These are phyloP conservation scores for Ptychodera flava DNA, from an alignment of 35 echinoderm and acorn worm genomes.

Conservation along the genomic window DNA sequence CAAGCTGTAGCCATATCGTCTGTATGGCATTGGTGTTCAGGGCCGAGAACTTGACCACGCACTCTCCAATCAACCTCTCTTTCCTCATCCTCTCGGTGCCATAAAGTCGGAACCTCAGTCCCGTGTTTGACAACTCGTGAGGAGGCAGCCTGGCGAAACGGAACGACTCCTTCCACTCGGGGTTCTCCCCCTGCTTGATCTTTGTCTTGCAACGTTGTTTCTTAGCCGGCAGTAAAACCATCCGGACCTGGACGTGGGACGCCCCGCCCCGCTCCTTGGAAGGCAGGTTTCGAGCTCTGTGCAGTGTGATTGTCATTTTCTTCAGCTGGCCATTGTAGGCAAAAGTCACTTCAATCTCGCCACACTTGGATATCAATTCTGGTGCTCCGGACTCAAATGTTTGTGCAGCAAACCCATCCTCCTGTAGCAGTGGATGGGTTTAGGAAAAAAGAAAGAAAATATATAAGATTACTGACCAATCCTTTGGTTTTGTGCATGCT, in stretches of 20 bases:
- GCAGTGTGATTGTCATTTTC: conserved; percentile 86
- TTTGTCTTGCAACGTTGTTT: conserved; percentile 85
- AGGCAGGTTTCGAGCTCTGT: conserved; percentile 53
- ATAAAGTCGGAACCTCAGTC: conserved; percentile 65
- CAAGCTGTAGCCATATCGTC: conserved; percentile 52
- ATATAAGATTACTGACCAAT: no score
- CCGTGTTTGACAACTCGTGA: conserved; percentile 78
- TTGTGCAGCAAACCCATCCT: background rate
- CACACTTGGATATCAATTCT: conserved; percentile 10
- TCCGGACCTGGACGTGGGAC: conserved; percentile 54
- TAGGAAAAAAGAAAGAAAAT: no score
- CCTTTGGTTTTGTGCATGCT: no score
- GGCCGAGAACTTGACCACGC: conserved; percentile 83
- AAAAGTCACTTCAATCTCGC: conserved; percentile 73
- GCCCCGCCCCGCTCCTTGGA: conserved; percentile 82
- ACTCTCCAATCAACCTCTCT: conserved; percentile 84
- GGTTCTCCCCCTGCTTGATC: conserved; percentile 72
- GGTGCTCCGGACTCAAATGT: background rate
- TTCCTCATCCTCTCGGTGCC: conserved; percentile 85
- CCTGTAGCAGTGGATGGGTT: no score
- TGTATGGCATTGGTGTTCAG: conserved; percentile 60
- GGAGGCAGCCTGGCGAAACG: conserved; percentile 85
- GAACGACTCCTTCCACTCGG: conserved; percentile 88
- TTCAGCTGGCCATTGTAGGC: conserved; percentile 84
- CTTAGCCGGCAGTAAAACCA: conserved; percentile 75